Evolutionary conservation across 2,797 vertebrate species (phyloP).

Genomic region (Platyrinchus mystaceus): DNA sequence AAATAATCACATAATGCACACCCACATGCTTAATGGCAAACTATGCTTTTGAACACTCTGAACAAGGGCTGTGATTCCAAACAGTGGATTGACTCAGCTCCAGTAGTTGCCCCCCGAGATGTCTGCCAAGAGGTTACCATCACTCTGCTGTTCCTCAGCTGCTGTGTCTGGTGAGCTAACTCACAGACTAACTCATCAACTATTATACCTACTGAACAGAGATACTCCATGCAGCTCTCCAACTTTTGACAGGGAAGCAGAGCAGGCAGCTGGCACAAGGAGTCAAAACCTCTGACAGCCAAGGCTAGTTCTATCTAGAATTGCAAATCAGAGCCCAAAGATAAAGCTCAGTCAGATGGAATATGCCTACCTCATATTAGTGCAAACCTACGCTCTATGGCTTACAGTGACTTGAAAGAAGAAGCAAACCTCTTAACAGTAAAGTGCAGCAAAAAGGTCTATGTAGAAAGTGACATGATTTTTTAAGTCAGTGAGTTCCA

Average conservation of each 20-base stretch:
- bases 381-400: conserved; percentile 46
- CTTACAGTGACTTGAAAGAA: conserved; percentile 59
- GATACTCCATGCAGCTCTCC: neutral
- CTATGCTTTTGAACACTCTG: conserved; percentile 8
- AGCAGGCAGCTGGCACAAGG: neutral
- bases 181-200: neutral
- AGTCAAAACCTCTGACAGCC: neutral
- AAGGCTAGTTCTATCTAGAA: neutral
- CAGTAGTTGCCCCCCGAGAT: neutral
- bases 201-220: neutral
- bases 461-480: conserved; percentile 1
- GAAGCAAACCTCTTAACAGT: conserved; percentile 58
- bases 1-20: conserved; percentile 11
- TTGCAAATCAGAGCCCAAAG: neutral
- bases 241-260: neutral
- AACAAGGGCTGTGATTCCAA: neutral
- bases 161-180: neutral
- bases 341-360: neutral
- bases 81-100: neutral
- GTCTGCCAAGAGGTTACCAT: neutral
- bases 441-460: conserved; percentile 67
- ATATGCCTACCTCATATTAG: conserved; percentile 1
- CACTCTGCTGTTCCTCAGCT: neutral
- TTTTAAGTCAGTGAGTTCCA: neutral
- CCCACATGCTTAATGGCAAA: neutral